Base-by-base conservation (phyloP, 1,140 invertebrate species). In the Saccostrea echinata region DNA sequence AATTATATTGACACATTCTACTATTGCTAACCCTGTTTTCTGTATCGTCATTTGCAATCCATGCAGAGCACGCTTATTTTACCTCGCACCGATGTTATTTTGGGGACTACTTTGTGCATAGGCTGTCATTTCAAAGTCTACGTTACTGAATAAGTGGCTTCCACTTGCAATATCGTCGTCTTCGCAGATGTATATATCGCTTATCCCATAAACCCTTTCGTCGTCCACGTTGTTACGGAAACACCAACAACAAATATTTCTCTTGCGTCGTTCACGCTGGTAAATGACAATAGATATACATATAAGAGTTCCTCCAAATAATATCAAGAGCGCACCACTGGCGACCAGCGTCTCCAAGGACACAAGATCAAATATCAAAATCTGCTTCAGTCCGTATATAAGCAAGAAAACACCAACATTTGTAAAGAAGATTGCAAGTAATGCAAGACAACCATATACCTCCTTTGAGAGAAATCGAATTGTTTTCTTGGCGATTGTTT, bases 231-330 rank as follows among this genome's bases (percentile, higher is more conserved):
- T 51, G 81, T 83, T 35, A 24, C 30, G 35, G 24, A n/a, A 52
- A 83, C 81, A 83, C 81, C 81, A 83, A 53, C 68, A 76, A 33
- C 81, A 83, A 8, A 83, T 53, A 35, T 83, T 83, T 83, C 52
- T 83, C 81, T 53, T 83, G 0, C 81, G 81, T 51, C 81, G 57
- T 64, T 35, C 64, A 18, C 61, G 57, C 13, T 71, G 57, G 61
- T 86, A 35, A 43, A 71, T 24, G 24, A 71, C 35, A 52, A 76
- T 52, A 51, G 43, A 86, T 27, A 71, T n/a, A 57, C 57, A 57
- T n/a, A 51, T 43, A 33, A 86, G 35, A 52, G 21, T 71, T 18
- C 30, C 51, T 21, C 81, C 81, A n/a, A 83, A 53, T 16, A 52
- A 51, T 83, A 83, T 83, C 3, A 83, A 52, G 21, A 83, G 43